These are phyloP conservation scores for Lophura nycthemera DNA, from an alignment of 2,113 vertebrate genomes.

Conservation along the genomic window DNA sequence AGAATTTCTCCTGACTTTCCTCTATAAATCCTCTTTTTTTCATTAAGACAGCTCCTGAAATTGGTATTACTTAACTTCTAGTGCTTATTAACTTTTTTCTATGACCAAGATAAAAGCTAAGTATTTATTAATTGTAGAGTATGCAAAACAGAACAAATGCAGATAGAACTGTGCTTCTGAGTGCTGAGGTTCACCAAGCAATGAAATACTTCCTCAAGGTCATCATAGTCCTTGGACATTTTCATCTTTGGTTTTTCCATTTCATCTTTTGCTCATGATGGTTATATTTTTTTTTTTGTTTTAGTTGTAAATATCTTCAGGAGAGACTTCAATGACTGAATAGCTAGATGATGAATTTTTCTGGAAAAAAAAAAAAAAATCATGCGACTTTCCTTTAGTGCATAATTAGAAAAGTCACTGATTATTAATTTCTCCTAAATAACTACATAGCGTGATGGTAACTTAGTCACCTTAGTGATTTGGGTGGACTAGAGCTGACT, in stretches of 20 bases:
- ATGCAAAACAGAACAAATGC: neutral
- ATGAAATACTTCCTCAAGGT: neutral
- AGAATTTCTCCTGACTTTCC: neutral
- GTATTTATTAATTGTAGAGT: neutral
- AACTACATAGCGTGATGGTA: neutral
- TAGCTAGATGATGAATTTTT: neutral
- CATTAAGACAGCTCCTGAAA: neutral
- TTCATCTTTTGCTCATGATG: neutral
- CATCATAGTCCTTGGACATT: neutral
- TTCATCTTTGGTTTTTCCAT: neutral
- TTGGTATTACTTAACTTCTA: neutral
- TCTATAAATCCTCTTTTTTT: neutral
- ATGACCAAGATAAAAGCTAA: neutral
- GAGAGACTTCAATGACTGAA: neutral
- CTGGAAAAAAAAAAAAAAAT: neutral
- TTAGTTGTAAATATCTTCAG: neutral
- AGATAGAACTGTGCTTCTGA: neutral
- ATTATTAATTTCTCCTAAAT: slow-evolving; percentile 22
- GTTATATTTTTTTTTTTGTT: neutral
- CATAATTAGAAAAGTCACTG: neutral
- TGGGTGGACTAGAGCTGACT: neutral
- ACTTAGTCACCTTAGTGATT: neutral
- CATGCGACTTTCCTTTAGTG: neutral
- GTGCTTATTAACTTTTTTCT: neutral
- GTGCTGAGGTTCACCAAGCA: neutral